A percentile compares a stretch with the other conserved stretches of the same genome.
phyloP scores from a whole-genome alignment of 2,113 vertebrate species.

The Dipodomys ordii region DNA sequence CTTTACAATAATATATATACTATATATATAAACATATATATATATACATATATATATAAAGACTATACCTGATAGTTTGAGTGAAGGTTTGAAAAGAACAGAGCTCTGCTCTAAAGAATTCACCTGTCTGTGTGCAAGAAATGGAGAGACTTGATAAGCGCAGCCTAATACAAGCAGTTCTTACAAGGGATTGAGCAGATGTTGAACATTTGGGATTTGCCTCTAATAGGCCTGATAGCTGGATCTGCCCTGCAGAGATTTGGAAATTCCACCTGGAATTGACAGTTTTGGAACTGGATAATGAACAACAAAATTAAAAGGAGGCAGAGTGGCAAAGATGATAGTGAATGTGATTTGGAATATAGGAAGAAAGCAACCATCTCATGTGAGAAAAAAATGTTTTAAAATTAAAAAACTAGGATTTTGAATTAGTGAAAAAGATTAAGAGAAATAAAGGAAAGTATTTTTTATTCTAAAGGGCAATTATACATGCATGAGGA shows the following conservation, averaged over 20 bases:
- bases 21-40: too few species aligned
- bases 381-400: background rate
- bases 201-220: background rate
- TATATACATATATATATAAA: too few species aligned
- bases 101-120: background rate
- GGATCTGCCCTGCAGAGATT: background rate
- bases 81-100: background rate
- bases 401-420: background rate
- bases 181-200: background rate
- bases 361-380: background rate
- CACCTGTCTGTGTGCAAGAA: background rate
- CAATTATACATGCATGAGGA: background rate
- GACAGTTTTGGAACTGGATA: background rate
- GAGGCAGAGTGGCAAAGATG: background rate
- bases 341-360: background rate
- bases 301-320: background rate
- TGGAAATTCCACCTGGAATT: background rate
- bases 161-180: background rate
- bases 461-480: background rate
- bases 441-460: background rate
- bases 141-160: background rate
- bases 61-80: background rate
- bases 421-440: background rate
- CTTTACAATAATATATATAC: too few species aligned
- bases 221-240: background rate